These are phyloP conservation scores for Aphaenogaster floridana DNA, from an alignment of 1,140 invertebrate genomes.

Conservation along the genomic window DNA sequence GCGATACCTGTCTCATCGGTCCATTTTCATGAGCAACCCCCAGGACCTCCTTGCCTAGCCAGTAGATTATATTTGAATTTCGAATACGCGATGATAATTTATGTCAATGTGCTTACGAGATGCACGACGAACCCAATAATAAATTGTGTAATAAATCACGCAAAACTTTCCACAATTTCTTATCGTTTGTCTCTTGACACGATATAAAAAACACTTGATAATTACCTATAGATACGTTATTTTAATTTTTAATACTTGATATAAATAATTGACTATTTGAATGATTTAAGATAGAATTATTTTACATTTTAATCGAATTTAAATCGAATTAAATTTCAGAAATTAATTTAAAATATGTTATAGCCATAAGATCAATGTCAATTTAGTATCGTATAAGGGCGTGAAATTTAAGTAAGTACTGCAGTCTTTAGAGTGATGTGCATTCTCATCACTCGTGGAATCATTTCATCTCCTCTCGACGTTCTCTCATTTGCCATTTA, in stretches of 20 bases:
- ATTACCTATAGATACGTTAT: neutral
- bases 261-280: neutral
- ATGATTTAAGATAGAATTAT: neutral
- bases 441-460: neutral
- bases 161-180: neutral
- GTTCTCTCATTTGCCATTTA: conserved; percentile 29
- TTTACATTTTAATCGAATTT: neutral
- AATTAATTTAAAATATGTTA: neutral
- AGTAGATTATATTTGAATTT: conserved; percentile 53
- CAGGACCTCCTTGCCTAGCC: conserved; percentile 54
- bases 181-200: neutral
- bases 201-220: neutral
- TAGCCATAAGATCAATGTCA: neutral
- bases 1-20: conserved; percentile 74
- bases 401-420: neutral
- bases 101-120: conserved; percentile 42
- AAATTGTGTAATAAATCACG: conserved; percentile 23
- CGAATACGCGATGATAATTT: conserved; percentile 66
- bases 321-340: neutral
- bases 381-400: neutral
- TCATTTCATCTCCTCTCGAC: neutral
- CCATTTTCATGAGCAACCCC: conserved; percentile 66
- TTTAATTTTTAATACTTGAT: neutral
- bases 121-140: neutral
- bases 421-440: neutral